phyloP scores from a whole-genome alignment of 2,113 vertebrate species.

The human (Homo sapiens) region DNA sequence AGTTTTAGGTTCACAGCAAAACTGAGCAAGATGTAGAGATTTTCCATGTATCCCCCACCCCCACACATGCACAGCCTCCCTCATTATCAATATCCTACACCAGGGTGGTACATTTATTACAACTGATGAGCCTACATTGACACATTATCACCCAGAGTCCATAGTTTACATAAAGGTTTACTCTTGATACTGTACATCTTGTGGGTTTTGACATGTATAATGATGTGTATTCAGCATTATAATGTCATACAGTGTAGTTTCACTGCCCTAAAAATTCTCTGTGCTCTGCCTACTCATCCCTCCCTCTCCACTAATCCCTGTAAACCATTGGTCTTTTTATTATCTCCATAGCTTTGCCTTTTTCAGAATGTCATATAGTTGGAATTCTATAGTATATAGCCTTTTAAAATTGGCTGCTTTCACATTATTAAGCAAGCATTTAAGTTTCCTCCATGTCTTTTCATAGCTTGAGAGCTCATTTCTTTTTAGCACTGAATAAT shows the following conservation, averaged over 20 bases:
- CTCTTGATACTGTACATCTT: not conserved
- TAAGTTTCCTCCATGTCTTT: not conserved
- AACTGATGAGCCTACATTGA: not conserved
- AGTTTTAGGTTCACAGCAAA: not conserved
- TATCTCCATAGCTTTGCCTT: not conserved
- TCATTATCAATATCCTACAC: not conserved
- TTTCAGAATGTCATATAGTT: not conserved
- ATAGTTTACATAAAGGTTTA: not conserved
- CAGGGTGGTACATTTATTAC: not conserved
- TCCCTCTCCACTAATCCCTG: not conserved
- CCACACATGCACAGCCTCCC: too few species aligned
- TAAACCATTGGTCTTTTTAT: not conserved
- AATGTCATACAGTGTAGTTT: not conserved
- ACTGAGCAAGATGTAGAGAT: not conserved
- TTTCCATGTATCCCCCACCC: not conserved
- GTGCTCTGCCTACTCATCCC: not conserved
- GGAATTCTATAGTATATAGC: not conserved
- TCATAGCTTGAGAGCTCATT: not conserved
- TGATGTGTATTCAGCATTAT: not conserved
- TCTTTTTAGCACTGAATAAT: not conserved
- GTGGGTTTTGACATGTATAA: not conserved
- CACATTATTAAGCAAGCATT: not conserved
- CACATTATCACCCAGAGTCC: rapidly evolving
- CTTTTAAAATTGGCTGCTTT: not conserved
- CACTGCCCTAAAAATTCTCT: not conserved